Percentiles rank a stretch among this genome's conserved stretches.
These are phyloP conservation scores for Papilio helenus DNA, from an alignment of 1,140 invertebrate species.

Conservation along the genomic window DNA sequence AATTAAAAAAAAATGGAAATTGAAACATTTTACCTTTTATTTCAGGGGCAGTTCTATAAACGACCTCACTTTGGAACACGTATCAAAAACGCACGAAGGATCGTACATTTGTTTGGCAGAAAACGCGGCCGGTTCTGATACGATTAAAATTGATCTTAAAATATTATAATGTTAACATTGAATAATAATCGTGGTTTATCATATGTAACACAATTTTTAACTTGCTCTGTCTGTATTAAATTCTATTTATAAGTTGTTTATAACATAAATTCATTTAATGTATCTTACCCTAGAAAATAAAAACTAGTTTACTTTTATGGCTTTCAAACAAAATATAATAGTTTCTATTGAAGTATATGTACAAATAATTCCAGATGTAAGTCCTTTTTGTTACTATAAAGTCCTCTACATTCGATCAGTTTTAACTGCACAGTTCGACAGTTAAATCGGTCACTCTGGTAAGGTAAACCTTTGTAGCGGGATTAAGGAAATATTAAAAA, in stretches of 20 bases:
- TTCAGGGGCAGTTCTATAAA: constrained; percentile 53
- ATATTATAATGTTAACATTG: constrained; percentile 38
- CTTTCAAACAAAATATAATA: no score
- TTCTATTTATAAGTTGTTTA: no score
- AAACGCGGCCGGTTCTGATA: constrained; percentile 51
- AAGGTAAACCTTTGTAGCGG: no score
- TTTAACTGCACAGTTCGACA: no score
- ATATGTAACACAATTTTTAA: not conserved
- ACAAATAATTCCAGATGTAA: no score
- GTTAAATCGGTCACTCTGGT: no score
- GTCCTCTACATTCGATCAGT: no score
- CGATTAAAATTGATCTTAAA: constrained; percentile 49
- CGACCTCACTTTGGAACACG: constrained; percentile 47
- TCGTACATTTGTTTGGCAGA: constrained; percentile 58
- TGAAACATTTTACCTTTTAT: constrained; percentile 39
- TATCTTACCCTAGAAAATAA: not conserved
- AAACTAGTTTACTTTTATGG: not conserved
- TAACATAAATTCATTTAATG: no score
- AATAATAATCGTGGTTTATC: not conserved
- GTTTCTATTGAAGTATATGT: no score
- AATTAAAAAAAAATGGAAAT: not conserved
- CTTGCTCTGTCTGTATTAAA: not conserved
- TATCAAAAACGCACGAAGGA: constrained; percentile 52
- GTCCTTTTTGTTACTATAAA: no score
- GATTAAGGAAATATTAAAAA: no score